phyloP scores from a whole-genome alignment of 2,888 invertebrate genomes.

The Plemyria rubiginata region DNA sequence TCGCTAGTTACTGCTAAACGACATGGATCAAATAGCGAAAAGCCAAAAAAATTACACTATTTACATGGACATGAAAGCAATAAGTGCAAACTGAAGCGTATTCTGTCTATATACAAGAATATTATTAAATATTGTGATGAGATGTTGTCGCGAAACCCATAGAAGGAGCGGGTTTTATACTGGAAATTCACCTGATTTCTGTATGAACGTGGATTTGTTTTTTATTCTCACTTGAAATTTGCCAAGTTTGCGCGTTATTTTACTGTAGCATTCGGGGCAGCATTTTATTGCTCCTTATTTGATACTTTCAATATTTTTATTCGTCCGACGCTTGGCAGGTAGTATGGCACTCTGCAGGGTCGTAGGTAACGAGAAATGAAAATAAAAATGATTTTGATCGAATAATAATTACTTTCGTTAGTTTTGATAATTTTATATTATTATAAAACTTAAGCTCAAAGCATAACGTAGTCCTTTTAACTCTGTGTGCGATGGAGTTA shows the following conservation, averaged over 20 bases:
- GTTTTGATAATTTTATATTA: too few relatives aligned
- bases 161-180: too few relatives aligned
- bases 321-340: slow-evolving; percentile 30
- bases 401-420: too few relatives aligned
- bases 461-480: not conserved
- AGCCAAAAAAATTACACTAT: too few relatives aligned
- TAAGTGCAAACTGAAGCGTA: too few relatives aligned
- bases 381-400: not conserved
- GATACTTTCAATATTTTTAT: slow-evolving; percentile 42
- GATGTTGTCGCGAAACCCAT: too few relatives aligned
- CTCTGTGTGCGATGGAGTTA: not conserved
- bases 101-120: too few relatives aligned
- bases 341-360: slow-evolving; percentile 3
- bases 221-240: slow-evolving; percentile 58
- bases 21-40: too few relatives aligned
- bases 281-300: slow-evolving; percentile 50
- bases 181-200: slow-evolving; percentile 43
- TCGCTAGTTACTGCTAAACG: too few relatives aligned
- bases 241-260: slow-evolving; percentile 56
- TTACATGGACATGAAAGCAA: too few relatives aligned
- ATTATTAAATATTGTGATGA: too few relatives aligned
- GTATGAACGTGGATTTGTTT: slow-evolving; percentile 38
- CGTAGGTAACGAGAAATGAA: not conserved
- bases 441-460: too few relatives aligned
- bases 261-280: slow-evolving; percentile 51